Evolutionary conservation across 2,888 invertebrate genomes (phyloP), one percentile per base, ranked within the genome.

Genomic region (Galeruca laticollis): DNA sequence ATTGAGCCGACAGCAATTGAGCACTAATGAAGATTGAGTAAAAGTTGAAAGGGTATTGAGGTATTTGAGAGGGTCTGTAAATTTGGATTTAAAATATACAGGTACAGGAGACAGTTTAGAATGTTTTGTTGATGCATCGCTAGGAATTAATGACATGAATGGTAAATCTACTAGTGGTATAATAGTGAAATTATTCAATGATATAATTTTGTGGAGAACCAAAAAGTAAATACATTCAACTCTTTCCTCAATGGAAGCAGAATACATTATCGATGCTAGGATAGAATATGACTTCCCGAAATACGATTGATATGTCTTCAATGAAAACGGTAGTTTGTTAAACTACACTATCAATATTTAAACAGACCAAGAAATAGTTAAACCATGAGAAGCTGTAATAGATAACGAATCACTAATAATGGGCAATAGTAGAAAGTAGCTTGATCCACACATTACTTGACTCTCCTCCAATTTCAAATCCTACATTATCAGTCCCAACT

Each of bases 111-210:
- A 51, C 21, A 21, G 18, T 18, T 21, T 51, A 51, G 51, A 51
- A 21, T 51, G 51, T 13, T 51, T 51, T 18, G 51, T 51, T 13
- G 51, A 51, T 18, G 51, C 51, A 20, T 51, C 20, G 10, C 21
- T 51, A 13, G 51, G 51, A 51, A 51, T 51, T 8, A 51, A 51
- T 51, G 51, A 51, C 21, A 21, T 20, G 20, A 21, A 9, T 20
- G 18, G 51, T 18, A 51, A 51, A 51, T 51, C 51, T 8, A 51
- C 51, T 18, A 51, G 51, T 51, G 51, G 51, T 51, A 1, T 51
- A 20, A 21, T 49, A 49, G 20, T 20, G 1, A 49, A 20, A 20
- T 15, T 49, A 20, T 49, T 49, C 20, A 20, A 20, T 20, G 49
- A 49, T 15, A 49, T 49, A 20, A 49, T 49, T 20, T 20, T 18